Evolutionary conservation across 2,113 vertebrate species (phyloP).

Genomic region (Scytalopus superciliaris): DNA sequence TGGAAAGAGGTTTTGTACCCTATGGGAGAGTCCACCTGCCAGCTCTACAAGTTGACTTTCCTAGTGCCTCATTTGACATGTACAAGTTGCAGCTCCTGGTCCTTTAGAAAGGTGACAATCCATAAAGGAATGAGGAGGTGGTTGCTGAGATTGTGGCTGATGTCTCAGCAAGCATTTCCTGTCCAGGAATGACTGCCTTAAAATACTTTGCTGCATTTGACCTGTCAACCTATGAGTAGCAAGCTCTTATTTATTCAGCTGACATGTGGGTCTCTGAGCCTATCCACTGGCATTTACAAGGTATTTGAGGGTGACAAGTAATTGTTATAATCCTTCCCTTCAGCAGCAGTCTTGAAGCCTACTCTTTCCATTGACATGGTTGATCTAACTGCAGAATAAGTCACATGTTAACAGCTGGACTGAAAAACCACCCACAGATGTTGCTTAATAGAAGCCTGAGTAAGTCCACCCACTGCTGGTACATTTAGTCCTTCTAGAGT

Average conservation of each 20-base stretch:
- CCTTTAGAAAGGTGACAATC: background rate
- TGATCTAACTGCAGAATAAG: constrained; percentile 13
- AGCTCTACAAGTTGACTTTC: background rate
- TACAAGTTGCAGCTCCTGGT: background rate
- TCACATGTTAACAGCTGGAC: constrained; percentile 60
- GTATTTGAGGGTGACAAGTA: constrained; percentile 7
- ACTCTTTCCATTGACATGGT: constrained; percentile 22
- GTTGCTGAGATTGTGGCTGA: background rate
- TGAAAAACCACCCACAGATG: constrained; percentile 55
- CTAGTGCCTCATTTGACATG: fast-evolving
- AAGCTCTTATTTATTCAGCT: background rate
- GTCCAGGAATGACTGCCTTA: background rate
- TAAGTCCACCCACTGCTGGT: constrained; percentile 57
- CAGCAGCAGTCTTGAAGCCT: constrained; percentile 7
- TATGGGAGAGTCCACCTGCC: background rate
- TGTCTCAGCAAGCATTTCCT: background rate
- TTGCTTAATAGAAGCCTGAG: constrained; percentile 51
- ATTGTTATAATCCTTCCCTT: constrained; percentile 39
- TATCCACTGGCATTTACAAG: background rate
- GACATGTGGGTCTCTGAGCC: background rate
- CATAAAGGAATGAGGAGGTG: background rate
- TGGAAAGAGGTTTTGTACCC: background rate
- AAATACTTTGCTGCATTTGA: background rate
- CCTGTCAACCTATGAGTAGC: background rate
- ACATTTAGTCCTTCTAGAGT: constrained; percentile 51